Conservation (phyloP, 2,113 vertebrate genomes). For the Myrmecophaga tridactyla region DNA sequence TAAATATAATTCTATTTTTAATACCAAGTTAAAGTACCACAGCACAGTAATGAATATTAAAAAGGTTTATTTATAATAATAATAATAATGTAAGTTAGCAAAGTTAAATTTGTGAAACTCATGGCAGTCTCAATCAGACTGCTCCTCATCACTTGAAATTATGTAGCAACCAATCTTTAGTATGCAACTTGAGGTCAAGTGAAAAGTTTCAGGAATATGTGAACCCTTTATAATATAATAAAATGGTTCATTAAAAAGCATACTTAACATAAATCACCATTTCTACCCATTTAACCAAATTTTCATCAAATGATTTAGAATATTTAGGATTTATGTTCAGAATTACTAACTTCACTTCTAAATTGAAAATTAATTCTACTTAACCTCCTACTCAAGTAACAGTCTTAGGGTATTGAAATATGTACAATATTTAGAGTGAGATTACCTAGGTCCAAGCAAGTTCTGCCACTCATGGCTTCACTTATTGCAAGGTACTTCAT, state of each 20-base stretch:
- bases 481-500: neutral
- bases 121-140: neutral
- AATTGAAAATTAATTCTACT: neutral
- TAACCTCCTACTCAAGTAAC: neutral
- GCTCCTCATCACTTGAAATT: neutral
- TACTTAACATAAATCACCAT: conserved; percentile 16
- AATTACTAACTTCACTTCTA: neutral
- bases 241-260: conserved; percentile 34
- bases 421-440: neutral
- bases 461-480: neutral
- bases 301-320: neutral
- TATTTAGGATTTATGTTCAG: neutral
- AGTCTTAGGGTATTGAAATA: neutral
- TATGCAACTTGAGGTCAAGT: neutral
- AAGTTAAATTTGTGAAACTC: neutral
- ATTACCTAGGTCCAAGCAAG: neutral
- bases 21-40: neutral
- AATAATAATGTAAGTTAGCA: neutral
- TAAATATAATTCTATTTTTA: neutral
- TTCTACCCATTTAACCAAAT: conserved; percentile 19
- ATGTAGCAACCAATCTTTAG: neutral
- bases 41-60: neutral
- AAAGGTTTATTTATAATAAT: neutral
- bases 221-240: neutral
- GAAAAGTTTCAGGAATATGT: neutral